These are phyloP conservation scores for Spermophilus dauricus DNA, from an alignment of 2,113 vertebrate species.

Conservation along the genomic window DNA sequence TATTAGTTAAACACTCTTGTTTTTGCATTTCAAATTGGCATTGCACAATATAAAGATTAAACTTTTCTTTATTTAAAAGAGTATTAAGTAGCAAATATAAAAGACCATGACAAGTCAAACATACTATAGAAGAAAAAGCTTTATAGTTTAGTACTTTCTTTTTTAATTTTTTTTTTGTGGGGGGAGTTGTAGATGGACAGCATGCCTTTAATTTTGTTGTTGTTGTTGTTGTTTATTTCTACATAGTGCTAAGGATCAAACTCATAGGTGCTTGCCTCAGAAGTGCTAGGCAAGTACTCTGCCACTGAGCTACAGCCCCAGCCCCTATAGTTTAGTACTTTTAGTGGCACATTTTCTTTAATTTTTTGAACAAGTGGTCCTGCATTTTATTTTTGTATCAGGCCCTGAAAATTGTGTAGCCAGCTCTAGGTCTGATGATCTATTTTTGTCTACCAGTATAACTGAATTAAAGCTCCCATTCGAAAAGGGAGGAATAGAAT, in stretches of 20 bases:
- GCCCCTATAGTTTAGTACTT: not conserved
- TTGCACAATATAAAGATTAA: conserved; percentile 36
- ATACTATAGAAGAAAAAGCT: not conserved
- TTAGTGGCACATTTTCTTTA: not conserved
- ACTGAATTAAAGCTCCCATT: not conserved
- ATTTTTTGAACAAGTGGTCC: not conserved
- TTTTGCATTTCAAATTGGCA: conserved; percentile 49
- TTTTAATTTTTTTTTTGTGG: no score
- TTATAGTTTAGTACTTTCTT: not conserved
- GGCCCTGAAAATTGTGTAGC: not conserved
- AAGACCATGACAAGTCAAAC: not conserved
- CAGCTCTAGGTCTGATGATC: not conserved
- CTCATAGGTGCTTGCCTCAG: no score
- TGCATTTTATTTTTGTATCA: conserved; percentile 15
- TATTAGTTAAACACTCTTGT: conserved; percentile 5
- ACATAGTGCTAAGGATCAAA: no score
- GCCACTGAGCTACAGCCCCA: no score
- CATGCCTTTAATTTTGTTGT: no score
- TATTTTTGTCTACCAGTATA: not conserved
- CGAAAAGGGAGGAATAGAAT: not conserved
- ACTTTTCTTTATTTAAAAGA: conserved; percentile 14
- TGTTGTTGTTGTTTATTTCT: no score
- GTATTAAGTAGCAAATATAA: conserved; percentile 44
- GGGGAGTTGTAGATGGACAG: no score
- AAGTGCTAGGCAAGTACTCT: no score